These are phyloP conservation scores for Erythrolamprus reginae DNA, from an alignment of 2,113 vertebrate species.

Conservation along the genomic window DNA sequence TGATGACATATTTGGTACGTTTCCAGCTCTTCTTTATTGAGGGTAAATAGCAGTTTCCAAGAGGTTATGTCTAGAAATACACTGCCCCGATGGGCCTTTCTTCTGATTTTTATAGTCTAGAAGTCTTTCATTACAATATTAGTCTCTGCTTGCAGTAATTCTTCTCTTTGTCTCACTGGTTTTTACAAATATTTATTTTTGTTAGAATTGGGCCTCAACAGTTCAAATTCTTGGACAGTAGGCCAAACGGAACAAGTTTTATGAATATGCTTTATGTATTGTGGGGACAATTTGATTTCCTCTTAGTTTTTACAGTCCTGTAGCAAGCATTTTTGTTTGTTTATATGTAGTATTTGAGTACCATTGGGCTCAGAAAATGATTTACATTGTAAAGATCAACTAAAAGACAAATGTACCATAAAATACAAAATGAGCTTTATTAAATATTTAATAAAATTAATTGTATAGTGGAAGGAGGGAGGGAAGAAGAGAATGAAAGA, in stretches of 20 bases:
- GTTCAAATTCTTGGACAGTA: not conserved
- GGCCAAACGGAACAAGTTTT: not conserved
- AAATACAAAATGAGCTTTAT: not conserved
- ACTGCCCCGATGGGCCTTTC: not conserved
- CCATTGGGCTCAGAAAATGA: not conserved
- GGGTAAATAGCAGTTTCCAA: conserved; percentile 20
- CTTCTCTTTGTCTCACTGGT: not conserved
- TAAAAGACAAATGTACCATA: not conserved
- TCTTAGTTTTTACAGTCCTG: not conserved
- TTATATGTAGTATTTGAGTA: not conserved
- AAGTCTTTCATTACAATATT: not conserved
- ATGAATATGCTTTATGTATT: not conserved
- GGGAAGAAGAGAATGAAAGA: fast-evolving
- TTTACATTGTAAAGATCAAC: not conserved
- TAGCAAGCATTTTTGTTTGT: not conserved
- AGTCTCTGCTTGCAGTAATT: not conserved
- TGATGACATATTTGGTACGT: conserved; percentile 59
- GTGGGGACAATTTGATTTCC: not conserved
- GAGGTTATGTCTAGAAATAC: not conserved
- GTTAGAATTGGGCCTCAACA: not conserved
- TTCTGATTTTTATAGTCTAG: not conserved
- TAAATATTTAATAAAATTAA: not conserved
- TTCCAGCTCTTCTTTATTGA: conserved; percentile 32
- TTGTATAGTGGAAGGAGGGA: not conserved
- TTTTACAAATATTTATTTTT: not conserved